A percentile compares a stretch with the other conserved stretches of the same genome.
Evolutionary conservation across 2,888 invertebrate genomes (phyloP).

Genomic region (Apodemia duryi): DNA sequence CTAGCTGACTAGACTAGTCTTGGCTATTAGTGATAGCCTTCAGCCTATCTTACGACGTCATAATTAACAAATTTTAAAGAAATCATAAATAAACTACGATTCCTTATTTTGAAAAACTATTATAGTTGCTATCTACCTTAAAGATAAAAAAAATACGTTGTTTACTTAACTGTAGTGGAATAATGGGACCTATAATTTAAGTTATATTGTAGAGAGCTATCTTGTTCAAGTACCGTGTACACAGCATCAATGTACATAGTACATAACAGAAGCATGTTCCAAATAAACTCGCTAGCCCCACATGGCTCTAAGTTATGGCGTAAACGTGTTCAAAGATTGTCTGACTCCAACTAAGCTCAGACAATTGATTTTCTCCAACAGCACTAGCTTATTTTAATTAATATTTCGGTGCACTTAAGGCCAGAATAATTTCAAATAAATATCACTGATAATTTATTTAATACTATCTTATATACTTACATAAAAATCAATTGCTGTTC

Average conservation of each 20-base stretch:
- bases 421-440: not conserved
- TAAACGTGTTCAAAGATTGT: constrained; percentile 28
- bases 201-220: not conserved
- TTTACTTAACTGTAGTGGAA: no score
- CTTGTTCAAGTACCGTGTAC: not conserved
- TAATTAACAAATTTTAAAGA: no score
- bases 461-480: no score
- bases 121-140: no score
- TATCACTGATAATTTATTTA: not conserved
- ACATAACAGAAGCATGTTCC: constrained; percentile 26
- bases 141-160: no score
- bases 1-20: no score
- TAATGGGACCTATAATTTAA: not conserved
- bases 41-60: no score
- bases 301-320: constrained; percentile 28
- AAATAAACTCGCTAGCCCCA: constrained; percentile 20
- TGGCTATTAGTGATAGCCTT: no score
- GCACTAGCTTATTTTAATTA: constrained; percentile 1
- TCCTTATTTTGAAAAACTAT: no score
- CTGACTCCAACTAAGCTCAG: constrained; percentile 21
- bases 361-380: constrained; percentile 28
- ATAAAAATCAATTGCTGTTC: no score
- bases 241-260: constrained; percentile 16
- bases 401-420: not conserved
- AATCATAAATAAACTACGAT: no score